These are phyloP conservation scores for Platalea minor DNA, from an alignment of 2,797 vertebrate genomes.

Conservation along the genomic window DNA sequence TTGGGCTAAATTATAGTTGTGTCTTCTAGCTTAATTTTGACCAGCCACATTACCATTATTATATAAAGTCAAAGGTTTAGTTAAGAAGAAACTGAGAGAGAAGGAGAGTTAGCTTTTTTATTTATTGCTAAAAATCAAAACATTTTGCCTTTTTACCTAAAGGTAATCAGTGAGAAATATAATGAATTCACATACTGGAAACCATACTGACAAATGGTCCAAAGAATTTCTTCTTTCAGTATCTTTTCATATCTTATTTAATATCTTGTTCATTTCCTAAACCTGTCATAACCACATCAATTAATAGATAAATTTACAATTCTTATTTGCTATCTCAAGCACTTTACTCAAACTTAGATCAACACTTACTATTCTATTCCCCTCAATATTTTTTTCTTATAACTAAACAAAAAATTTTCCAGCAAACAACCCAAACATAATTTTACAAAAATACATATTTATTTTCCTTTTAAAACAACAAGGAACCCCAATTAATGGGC, in stretches of 20 bases:
- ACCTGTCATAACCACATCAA: background rate
- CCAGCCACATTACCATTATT: background rate
- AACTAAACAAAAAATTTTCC: background rate
- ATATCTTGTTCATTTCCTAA: background rate
- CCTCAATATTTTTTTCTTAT: background rate
- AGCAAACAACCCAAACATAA: background rate
- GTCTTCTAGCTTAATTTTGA: background rate
- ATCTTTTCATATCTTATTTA: background rate
- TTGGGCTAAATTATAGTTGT: background rate
- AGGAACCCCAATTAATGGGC: background rate
- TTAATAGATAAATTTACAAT: background rate
- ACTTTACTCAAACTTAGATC: background rate
- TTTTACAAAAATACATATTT: background rate
- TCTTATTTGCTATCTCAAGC: background rate
- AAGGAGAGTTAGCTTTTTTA: background rate
- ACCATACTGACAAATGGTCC: background rate
- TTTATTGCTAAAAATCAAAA: background rate
- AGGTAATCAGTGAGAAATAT: background rate
- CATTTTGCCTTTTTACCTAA: background rate
- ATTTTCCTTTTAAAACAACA: background rate
- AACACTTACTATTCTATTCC: background rate
- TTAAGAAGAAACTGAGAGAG: background rate
- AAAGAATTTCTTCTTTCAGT: background rate
- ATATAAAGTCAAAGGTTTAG: background rate
- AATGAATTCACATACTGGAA: background rate